Evolutionary conservation across 2,113 vertebrate genomes (phyloP), one percentile per base, ranked within the genome.

Genomic region (Rhagologus leucostigma): DNA sequence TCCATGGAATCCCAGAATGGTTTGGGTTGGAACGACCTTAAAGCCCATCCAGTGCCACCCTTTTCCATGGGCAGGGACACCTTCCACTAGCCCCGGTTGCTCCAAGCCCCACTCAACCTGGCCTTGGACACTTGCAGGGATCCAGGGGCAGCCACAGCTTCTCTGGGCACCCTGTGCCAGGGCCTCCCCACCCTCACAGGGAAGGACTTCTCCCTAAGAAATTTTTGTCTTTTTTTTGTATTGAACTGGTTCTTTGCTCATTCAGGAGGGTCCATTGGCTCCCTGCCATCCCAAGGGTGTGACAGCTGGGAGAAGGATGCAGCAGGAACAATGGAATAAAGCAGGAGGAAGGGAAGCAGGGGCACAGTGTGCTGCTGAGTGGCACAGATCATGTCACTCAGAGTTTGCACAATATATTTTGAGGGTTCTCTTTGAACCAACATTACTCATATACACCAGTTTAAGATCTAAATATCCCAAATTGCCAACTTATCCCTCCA

Each of bases 31-130:
- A 7, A 57, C 3, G 12, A 46, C 46, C 29, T 33, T 21, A 37
- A 52, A 52, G 29, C 3, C 10, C 20, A 46, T 5, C 52, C 21
- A 18, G 20, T 17, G 11, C 23, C 69, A 21, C 5, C 10, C 16
- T 13, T 7, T 18, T 30, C 26, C 30, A 22, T 6, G 24, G 53
- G 17, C 70, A 69, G 30, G 41, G 26, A 76, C 62, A 69, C 10
- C 8, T 69, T 6, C 35, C 70, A 55, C 55, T 1, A 2, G 0
- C 55, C 15, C 41, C 49, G 7, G 17, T 0, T 27, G 41, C 17
- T 62, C 41, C 70, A 37, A 32, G 27, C 14, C 50, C 32, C 0
- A 0, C 37, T 67, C 50, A 68, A 0, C 41, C 47, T 27, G 47
- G 26, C 26, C 26, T 35, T 1, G 55, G 35, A 35, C 30, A 69